Evolutionary conservation across 2,888 invertebrate species (phyloP), one percentile per base, ranked within the genome.

Genomic region (Ischnura elegans): DNA sequence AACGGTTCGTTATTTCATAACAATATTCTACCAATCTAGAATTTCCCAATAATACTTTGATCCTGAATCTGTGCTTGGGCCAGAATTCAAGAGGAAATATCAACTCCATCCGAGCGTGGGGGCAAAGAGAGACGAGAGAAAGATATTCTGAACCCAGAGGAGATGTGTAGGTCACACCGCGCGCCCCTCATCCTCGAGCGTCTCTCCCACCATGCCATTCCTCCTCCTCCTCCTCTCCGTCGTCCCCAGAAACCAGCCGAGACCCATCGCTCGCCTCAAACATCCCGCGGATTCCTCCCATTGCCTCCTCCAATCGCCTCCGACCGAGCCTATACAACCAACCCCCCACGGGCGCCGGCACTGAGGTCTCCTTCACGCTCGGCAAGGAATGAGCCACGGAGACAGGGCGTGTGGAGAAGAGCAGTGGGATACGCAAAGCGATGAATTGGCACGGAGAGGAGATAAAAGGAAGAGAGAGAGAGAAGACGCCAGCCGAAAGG

Each of bases 261-360:
- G 36, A 76, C 29, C 36, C 76, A 76, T 76, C 36, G 76, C 36
- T 76, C 76, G 36, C 36, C 76, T 36, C 36, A 29, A 29, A 76
- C 29, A 36, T 16, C 36, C 36, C 6, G 13, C 36, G n/a, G n/a
- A 25, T n/a, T n/a, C 36, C 76, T 36, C 16, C 29, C 13, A n/a
- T n/a, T n/a, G 6, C 61, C 61, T 36, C 36, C 76, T 6, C 36
- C 36, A 29, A 36, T 76, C 76, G 36, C 61, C 61, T 61, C 87
- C 47, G 29, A n/a, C 51, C 51, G n/a, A n/a, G 16, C 87, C 87
- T 36, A 87, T 55, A 55, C 87, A 87, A 55, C 55, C 55, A 5
- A 51, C 51, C 87, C 29, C 87, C 47, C 36, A 19, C 87, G 5
- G 6, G 45, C 45, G 13, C 6, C 45, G 42, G 42, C 87, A 42